These are phyloP conservation scores for Crotophaga sulcirostris DNA, from an alignment of 2,113 vertebrate genomes.

Conservation along the genomic window DNA sequence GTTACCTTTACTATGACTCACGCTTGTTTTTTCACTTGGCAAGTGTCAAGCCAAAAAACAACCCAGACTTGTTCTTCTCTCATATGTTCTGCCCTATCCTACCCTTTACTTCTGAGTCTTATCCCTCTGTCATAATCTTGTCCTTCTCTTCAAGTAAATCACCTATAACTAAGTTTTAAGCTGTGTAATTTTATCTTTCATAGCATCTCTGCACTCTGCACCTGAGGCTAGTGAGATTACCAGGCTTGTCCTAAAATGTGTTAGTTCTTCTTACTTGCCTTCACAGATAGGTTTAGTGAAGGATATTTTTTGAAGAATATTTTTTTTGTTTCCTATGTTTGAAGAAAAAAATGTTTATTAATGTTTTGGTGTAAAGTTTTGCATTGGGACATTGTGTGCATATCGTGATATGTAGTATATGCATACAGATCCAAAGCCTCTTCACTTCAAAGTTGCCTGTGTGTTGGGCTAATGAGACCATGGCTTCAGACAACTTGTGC, in stretches of 20 bases:
- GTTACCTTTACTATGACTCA: conserved; percentile 66
- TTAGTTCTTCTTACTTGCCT: background rate
- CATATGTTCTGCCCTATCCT: background rate
- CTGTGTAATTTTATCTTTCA: background rate
- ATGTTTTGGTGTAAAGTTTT: background rate
- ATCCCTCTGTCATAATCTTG: background rate
- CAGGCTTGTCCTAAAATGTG: background rate
- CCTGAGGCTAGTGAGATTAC: background rate
- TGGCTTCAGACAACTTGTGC: background rate
- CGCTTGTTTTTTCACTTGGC: conserved; percentile 40
- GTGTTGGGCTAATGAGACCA: background rate
- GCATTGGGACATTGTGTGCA: background rate
- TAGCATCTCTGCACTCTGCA: background rate
- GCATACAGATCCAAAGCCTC: background rate
- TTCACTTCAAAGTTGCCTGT: background rate
- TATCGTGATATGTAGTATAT: background rate
- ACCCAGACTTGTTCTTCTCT: background rate
- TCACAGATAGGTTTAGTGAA: background rate
- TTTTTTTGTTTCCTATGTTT: background rate
- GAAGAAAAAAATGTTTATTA: background rate
- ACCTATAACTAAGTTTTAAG: background rate
- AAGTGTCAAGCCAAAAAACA: conserved; percentile 19
- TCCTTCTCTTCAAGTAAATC: background rate
- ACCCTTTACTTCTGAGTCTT: background rate
- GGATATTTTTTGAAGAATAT: too few species aligned